Conservation (phyloP, 2,888 invertebrate species). For the Drepana falcataria region DNA sequence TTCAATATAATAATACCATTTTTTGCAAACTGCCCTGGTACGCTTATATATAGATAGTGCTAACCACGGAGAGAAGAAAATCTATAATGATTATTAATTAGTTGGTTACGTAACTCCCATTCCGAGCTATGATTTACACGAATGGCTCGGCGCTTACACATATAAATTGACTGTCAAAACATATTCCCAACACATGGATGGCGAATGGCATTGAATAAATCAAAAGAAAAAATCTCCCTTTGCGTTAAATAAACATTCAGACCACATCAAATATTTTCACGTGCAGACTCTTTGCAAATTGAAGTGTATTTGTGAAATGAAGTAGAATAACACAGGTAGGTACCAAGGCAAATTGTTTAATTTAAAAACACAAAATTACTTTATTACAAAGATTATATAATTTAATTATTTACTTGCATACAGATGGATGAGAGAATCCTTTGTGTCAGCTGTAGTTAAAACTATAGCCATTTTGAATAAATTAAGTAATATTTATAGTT, state of each 20-base stretch:
- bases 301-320: background rate
- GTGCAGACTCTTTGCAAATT: conserved; percentile 7
- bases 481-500: no score
- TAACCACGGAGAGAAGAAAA: no score
- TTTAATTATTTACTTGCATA: no score
- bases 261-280: conserved; percentile 18
- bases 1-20: no score
- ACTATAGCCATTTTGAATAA: no score
- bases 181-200: conserved; percentile 12
- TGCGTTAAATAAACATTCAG: conserved; percentile 20
- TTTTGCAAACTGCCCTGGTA: no score
- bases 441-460: no score
- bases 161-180: conserved; percentile 16
- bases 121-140: background rate
- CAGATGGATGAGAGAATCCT: no score
- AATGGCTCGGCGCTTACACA: conserved; percentile 1
- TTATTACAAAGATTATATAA: no score
- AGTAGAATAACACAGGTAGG: background rate
- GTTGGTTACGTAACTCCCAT: background rate
- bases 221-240: conserved; percentile 17
- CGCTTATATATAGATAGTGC: no score
- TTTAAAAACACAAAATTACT: no score
- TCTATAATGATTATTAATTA: background rate
- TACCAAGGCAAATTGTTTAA: background rate
- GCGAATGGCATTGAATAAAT: conserved; percentile 29